These are phyloP conservation scores for Desoria tigrina DNA, from an alignment of 2,888 invertebrate genomes.

Conservation along the genomic window DNA sequence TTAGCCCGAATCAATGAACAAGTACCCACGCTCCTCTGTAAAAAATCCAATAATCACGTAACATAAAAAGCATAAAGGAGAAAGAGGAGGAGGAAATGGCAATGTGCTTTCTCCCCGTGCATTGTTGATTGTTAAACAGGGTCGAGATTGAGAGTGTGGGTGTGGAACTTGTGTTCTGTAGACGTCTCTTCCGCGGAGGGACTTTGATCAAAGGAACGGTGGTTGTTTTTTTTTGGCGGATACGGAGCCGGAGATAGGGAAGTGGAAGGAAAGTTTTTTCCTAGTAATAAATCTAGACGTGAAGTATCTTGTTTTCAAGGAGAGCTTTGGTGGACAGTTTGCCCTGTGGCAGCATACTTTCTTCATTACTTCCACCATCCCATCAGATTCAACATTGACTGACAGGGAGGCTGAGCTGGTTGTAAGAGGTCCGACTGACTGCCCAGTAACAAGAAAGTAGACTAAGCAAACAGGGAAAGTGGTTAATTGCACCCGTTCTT, in stretches of 20 bases:
- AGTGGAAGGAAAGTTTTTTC: constrained; percentile 6
- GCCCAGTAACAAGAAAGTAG: no score
- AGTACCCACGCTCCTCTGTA: not conserved
- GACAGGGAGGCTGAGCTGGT: constrained; percentile 3
- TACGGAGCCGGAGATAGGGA: not conserved
- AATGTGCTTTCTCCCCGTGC: no score
- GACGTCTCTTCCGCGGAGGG: not conserved
- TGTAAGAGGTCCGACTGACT: no score
- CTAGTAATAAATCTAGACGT: constrained; percentile 14
- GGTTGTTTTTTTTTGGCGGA: not conserved
- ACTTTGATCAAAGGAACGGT: not conserved
- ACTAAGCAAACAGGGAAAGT: constrained; percentile 8
- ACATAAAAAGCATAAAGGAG: not conserved
- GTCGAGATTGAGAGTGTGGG: no score
- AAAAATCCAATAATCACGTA: constrained; percentile 16
- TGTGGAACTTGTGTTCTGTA: no score
- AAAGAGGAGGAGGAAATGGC: no score
- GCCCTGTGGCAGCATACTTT: constrained; percentile 15
- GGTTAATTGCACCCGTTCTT: constrained; percentile 5
- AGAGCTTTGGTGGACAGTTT: constrained; percentile 11
- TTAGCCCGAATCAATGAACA: constrained; percentile 2
- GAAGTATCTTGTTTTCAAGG: constrained; percentile 7
- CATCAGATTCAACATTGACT: constrained; percentile 17
- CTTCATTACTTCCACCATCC: constrained; percentile 26
- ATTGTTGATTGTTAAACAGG: no score